phyloP scores from a whole-genome alignment of 2,888 invertebrate species.

The Meiosimyza platycephala region DNA sequence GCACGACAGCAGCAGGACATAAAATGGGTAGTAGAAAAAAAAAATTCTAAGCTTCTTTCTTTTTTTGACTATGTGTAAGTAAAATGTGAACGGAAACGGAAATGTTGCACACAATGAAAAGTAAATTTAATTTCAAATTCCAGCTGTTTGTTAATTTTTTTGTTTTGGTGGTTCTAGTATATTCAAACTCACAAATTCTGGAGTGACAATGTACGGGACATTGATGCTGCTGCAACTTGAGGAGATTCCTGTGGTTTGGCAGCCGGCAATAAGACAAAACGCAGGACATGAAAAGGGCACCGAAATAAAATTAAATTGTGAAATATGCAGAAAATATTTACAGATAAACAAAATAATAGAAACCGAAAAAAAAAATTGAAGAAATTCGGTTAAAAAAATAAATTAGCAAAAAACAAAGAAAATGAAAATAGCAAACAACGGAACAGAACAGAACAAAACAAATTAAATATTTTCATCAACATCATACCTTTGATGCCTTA shows the following conservation, averaged over 20 bases:
- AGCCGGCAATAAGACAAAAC: not conserved
- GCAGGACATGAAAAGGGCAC: not conserved
- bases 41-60: no score
- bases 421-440: no score
- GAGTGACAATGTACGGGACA: not conserved
- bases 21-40: not conserved
- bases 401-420: conserved; percentile 20
- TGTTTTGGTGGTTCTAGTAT: not conserved
- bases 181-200: conserved; percentile 6
- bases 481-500: not conserved
- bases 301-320: conserved; percentile 18
- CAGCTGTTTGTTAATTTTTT: conserved; percentile 25
- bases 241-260: not conserved
- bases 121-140: conserved; percentile 34
- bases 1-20: conserved; percentile 5
- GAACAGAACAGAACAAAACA: no score
- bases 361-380: not conserved
- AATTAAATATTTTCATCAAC: conserved; percentile 29
- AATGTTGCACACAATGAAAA: conserved; percentile 16
- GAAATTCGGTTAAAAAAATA: not conserved
- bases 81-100: conserved; percentile 20
- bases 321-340: conserved; percentile 27
- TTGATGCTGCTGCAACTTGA: not conserved
- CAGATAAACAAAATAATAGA: not conserved
- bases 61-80: not conserved